These are phyloP conservation scores for Anhinga rufa DNA, from an alignment of 2,113 vertebrate genomes.

Conservation along the genomic window DNA sequence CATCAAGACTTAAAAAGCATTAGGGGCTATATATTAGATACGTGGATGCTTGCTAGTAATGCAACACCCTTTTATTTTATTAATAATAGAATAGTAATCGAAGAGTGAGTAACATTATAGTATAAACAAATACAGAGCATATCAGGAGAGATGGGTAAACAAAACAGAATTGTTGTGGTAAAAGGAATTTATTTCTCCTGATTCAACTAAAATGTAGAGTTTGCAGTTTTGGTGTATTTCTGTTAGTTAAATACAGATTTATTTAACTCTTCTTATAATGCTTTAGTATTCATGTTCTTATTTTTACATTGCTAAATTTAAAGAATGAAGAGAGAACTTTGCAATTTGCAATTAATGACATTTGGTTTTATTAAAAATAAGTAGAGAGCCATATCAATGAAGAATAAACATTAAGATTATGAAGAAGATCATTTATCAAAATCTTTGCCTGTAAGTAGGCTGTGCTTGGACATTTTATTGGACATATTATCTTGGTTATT, in stretches of 20 bases:
- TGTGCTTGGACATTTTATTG: constrained; percentile 35
- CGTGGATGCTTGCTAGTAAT: background rate
- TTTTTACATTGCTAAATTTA: background rate
- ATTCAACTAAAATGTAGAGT: background rate
- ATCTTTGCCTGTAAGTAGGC: background rate
- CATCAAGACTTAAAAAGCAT: background rate
- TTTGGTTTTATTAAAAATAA: constrained; percentile 38
- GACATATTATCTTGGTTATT: background rate
- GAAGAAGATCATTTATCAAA: constrained; percentile 22
- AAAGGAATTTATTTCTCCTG: background rate
- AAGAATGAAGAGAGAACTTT: background rate
- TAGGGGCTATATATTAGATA: background rate
- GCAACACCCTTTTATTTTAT: background rate
- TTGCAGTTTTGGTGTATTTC: constrained; percentile 2
- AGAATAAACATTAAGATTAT: background rate
- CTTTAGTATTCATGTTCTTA: background rate
- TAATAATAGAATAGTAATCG: background rate
- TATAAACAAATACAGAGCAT: background rate
- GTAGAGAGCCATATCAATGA: background rate
- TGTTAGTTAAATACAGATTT: constrained; percentile 11
- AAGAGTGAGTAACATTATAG: background rate
- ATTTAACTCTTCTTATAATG: background rate
- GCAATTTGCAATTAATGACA: constrained; percentile 31
- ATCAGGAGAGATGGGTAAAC: background rate
- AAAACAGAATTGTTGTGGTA: background rate